Evolutionary conservation across 2,797 vertebrate species (phyloP), one percentile per base, ranked within the genome.

Genomic region (Tinamus major): DNA sequence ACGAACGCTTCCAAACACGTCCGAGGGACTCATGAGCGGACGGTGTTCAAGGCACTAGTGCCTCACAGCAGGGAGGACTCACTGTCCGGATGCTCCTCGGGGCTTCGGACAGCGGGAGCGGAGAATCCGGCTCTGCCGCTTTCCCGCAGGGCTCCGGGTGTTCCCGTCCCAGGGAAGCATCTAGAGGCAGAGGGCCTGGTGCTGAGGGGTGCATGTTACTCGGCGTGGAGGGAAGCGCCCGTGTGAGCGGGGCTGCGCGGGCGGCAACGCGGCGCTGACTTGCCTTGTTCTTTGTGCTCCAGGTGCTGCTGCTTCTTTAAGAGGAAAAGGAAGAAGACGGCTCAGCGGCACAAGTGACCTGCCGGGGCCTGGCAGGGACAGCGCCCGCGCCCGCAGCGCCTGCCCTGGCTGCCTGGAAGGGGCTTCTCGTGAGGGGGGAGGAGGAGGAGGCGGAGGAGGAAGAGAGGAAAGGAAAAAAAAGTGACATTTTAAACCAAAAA

Each of bases 261-360:
- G 58, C 76, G 70, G 68, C 49, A 0, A 1, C 1, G 0, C 0
- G 10, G 20, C 33, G 49, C 84, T 98, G 48, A 98, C 90, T 93
- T 59, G 31, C 41, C 59, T 79, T 96, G 56, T 97, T 91, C 93
- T 96, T 97, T 97, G 80, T 97, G 92, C 93, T 92, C 79, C 97
- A 99, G 99, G 99, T 99, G 99, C 98, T 99, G 99, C 98, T 99
- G 99, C 96, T 99, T 99, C 98, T 99, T 99, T 98, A 99, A 99
- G 97, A 98, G 99, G 97, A 99, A 99, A 99, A 98, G 99, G 98
- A 99, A 99, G 99, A 99, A 99, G 98, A 99, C 99, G 89, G 98
- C 98, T 61, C 98, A 98, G 75, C 98, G 99, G 94, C 99, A 99
- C 98, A 99, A 99, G 98, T 99, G 98, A 99, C 98, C 97, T 98